Percentiles rank a stretch among this genome's conserved stretches.
phyloP scores from a whole-genome alignment of 92 coral and sea anemone genomes.

The Zoanthus solanderi region DNA sequence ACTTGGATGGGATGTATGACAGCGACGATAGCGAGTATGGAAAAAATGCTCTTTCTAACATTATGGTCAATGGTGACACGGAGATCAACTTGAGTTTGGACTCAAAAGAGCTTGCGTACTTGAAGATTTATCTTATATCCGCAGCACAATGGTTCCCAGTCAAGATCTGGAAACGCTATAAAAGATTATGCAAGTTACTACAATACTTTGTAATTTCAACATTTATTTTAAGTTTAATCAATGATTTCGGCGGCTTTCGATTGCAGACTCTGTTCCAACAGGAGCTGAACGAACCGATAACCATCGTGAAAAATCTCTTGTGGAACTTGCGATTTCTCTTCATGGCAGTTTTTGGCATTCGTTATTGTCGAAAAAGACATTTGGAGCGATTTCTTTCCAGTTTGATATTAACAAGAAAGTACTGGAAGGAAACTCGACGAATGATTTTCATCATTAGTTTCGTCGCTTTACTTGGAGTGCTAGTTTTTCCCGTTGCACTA shows the following conservation, averaged over 20 bases:
- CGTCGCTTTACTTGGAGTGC: constrained; percentile 28
- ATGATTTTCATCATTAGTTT: constrained; percentile 24
- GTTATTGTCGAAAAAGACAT: constrained; percentile 67
- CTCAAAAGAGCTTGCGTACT: constrained; percentile 42
- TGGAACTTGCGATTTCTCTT: constrained; percentile 69
- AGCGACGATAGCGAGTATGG: constrained; percentile 59
- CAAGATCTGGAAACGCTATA: constrained; percentile 9
- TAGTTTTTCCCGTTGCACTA: constrained; percentile 55
- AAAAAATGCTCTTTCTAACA: neutral
- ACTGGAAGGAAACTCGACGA: constrained; percentile 55
- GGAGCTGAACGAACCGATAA: constrained; percentile 62
- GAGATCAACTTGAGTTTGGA: constrained; percentile 52
- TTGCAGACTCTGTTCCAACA: constrained; percentile 66
- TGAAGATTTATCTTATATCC: constrained; percentile 49
- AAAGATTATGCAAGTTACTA: constrained; percentile 18
- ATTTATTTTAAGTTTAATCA: constrained; percentile 25
- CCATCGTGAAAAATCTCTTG: constrained; percentile 60
- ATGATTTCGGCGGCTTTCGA: constrained; percentile 68
- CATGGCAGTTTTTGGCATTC: constrained; percentile 58
- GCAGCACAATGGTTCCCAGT: constrained; percentile 69
- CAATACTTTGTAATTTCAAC: constrained; percentile 19
- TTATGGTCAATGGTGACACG: constrained; percentile 48
- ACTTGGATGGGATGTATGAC: constrained; percentile 29
- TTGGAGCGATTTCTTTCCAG: constrained; percentile 59
- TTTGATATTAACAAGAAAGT: constrained; percentile 57